Base-by-base conservation (phyloP, 1,140 invertebrate genomes). In the Helicoverpa armigera region DNA sequence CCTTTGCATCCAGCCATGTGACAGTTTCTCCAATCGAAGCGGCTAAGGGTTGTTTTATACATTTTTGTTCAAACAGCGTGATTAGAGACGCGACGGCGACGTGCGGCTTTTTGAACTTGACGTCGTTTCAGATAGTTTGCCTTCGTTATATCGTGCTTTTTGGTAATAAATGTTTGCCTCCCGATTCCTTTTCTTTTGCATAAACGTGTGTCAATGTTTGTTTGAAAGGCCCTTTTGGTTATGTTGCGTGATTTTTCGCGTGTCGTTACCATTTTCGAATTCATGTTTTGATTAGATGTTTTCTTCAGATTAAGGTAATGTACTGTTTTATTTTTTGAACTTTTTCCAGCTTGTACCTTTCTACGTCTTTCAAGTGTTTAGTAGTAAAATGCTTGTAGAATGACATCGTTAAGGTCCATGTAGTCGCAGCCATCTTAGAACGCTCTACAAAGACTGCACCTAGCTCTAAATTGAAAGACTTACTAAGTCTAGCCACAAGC, bases 1-100 rank as follows among this genome's bases (percentile, higher is more conserved):
- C 93, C 93, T 94, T 94, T 94, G 92, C 93, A 94, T 94, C 91
- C 91, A 89, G 83, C 87, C 90, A 87, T 90, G 93, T 94, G 93
- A 94, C 93, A 94, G 90, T 92, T 92, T 87, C 88, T 89, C 87
- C 89, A 90, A 93, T 92, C 91, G 90, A 93, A 91, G 84, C 73
- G 84, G 86, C 88, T 90, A 89, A 92, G 90, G 91, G 90, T 90
- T 92, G 89, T 89, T 89, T 92, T 89, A 89, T 87, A 84, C 79
- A 89, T 90, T 90, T 90, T 91, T 89, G 87, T 93, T 90, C 91
- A 94, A 94, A 94, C 88, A 93, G 86, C 74, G 88, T 94, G 92
- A 94, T 94, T 94, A 94, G 91, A 94, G 91, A 89, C 80, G 74
- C 82, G 81, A 85, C 83, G 83, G 74, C 82, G 79, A 85, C 83